Evolutionary conservation across 2,113 vertebrate genomes (phyloP), one percentile per base, ranked within the genome.

Genomic region (Dinomys branickii): DNA sequence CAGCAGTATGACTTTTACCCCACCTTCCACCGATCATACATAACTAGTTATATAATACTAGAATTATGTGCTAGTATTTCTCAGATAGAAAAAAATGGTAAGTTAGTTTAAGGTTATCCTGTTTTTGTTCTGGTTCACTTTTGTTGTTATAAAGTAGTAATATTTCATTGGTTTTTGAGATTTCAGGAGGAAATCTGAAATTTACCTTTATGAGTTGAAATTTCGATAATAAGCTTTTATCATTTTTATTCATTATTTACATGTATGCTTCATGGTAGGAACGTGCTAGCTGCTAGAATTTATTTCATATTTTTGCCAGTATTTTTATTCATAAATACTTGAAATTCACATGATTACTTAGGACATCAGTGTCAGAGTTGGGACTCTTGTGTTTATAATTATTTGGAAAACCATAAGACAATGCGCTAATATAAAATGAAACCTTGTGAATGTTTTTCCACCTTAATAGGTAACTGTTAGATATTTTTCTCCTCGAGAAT

Each of bases 1-100:
- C 58, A 96, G 28, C 73, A 82, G 24, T 97, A 12, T 97, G 73
- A 75, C 52, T 58, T 94, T 85, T 75, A 87, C 44, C 92, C 97
- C 26, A 56, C 14, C 24, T 96, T 9, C 35, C n/a, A 11, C 61
- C 94, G 83, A 19, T 91, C 14, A 83, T 92, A 44, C 61, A 22
- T 94, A 91, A 90, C 82, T 90, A 35, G 44, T 95, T 7, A 81
- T 93, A 47, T 69, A 35, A 56, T 95, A 10, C 59, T 90, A 61
- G 8, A 90, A 65, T 90, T 93, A 44, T 86, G 6, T 73, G 28
- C 22, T 78, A n/a, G 44, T 73, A 7, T 67, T 95, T 97, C 96
- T 92, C 41, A 90, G 26, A 59, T 86, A 91, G 58, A 95, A 10
- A 89, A 90, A 82, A 90, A 85, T 92, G 16, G 16, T 92, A 88